A percentile compares a stretch with the other conserved stretches of the same genome.
Conservation (phyloP, 2,888 invertebrate genomes). For the Ptilodon capucinus region DNA sequence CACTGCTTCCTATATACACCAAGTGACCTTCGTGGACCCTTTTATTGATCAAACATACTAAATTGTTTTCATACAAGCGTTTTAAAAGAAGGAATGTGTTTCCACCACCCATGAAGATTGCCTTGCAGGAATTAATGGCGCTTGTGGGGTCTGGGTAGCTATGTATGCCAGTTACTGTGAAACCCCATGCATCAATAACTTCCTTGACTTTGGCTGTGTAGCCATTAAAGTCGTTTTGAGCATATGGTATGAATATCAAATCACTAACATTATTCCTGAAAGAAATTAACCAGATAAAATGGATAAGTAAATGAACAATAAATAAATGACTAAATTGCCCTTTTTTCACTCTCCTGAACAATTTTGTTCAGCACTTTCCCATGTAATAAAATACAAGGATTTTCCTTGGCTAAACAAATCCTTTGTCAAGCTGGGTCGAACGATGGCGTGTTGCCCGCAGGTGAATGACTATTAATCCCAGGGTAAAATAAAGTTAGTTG, state of each 20-base stretch:
- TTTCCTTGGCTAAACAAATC: too few relatives aligned
- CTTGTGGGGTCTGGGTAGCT: slow-evolving; percentile 76
- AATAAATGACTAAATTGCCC: too few relatives aligned
- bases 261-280: slow-evolving; percentile 85
- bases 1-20: slow-evolving; percentile 90
- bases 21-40: slow-evolving; percentile 84
- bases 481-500: neutral
- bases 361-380: too few relatives aligned
- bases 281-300: slow-evolving; percentile 24
- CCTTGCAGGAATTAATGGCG: slow-evolving; percentile 84
- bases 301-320: neutral
- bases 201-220: slow-evolving; percentile 84
- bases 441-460: too few relatives aligned
- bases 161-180: slow-evolving; percentile 86
- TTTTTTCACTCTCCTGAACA: too few relatives aligned
- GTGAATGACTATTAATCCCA: neutral
- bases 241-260: slow-evolving; percentile 89
- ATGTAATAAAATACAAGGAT: too few relatives aligned
- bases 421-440: too few relatives aligned
- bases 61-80: slow-evolving; percentile 85
- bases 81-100: slow-evolving; percentile 90
- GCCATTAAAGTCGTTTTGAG: slow-evolving; percentile 84
- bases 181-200: slow-evolving; percentile 85
- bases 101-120: slow-evolving; percentile 91
- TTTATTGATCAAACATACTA: slow-evolving; percentile 84